These are phyloP conservation scores for Hirundichthys speculiger DNA, from an alignment of 2,113 vertebrate species.

Conservation along the genomic window DNA sequence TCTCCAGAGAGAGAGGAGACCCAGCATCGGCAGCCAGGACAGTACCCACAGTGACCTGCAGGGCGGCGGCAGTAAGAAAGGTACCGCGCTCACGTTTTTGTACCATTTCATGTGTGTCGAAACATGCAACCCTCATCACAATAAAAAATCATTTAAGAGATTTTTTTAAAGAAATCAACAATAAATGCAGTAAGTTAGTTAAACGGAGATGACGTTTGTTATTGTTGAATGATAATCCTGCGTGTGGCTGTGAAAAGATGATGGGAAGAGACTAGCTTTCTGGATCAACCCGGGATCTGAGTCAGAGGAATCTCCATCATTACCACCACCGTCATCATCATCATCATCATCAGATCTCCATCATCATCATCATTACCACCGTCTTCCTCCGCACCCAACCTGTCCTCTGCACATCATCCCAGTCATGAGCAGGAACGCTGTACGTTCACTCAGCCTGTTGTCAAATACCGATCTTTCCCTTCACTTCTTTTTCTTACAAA, in stretches of 20 bases:
- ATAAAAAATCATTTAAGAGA: too few relatives aligned
- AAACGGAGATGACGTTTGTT: too few relatives aligned
- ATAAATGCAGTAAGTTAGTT: neutral
- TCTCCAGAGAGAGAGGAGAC: constrained; percentile 91
- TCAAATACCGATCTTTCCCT: neutral
- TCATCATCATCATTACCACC: constrained; percentile 56
- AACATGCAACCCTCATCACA: too few relatives aligned
- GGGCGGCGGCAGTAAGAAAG: constrained; percentile 87
- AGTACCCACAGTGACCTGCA: constrained; percentile 82
- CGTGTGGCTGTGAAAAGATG: constrained; percentile 85
- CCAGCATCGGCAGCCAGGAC: constrained; percentile 83
- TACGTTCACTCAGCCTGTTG: constrained; percentile 53
- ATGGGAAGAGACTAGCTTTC: constrained; percentile 85
- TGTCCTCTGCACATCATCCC: constrained; percentile 82
- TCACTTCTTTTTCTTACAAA: neutral
- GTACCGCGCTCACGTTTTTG: constrained; percentile 60
- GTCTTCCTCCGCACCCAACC: constrained; percentile 64
- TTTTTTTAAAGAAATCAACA: too few relatives aligned
- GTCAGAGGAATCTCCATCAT: constrained; percentile 53
- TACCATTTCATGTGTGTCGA: neutral
- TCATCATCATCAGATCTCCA: constrained; percentile 67
- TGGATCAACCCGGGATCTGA: constrained; percentile 92
- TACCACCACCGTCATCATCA: constrained; percentile 53
- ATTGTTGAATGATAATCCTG: neutral
- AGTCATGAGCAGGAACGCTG: constrained; percentile 70